A percentile compares a stretch with the other conserved stretches of the same genome.
Conservation (phyloP, 2,797 vertebrate species). For the Cottoperca gobio region DNA sequence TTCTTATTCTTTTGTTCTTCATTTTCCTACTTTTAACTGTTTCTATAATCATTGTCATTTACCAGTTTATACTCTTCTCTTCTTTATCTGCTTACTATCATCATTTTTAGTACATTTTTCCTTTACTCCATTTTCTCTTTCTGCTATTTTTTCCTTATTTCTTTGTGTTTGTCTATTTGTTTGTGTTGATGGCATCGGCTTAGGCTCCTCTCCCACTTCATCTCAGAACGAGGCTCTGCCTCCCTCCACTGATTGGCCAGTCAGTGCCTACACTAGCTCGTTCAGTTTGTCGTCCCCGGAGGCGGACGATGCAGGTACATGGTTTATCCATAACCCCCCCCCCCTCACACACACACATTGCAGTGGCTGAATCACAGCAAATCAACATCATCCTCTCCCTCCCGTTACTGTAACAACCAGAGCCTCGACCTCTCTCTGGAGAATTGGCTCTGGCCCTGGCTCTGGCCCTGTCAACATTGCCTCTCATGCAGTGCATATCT, state of each 20-base stretch:
- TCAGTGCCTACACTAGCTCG: constrained; percentile 91
- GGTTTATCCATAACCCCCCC: constrained; percentile 54
- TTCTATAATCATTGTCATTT: constrained; percentile 55
- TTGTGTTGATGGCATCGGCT: constrained; percentile 69
- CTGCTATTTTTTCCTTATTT: constrained; percentile 71
- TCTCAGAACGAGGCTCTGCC: constrained; percentile 92
- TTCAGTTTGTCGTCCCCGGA: constrained; percentile 90
- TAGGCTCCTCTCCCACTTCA: constrained; percentile 89
- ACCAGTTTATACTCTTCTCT: constrained; percentile 48
- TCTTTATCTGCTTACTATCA: constrained; percentile 53
- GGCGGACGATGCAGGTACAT: constrained; percentile 89
- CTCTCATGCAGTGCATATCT: constrained; percentile 32
- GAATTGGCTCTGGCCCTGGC: too few relatives aligned
- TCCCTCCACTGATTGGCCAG: constrained; percentile 93
- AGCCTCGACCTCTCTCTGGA: constrained; percentile 32
- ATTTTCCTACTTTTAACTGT: constrained; percentile 65
- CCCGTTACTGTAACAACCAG: constrained; percentile 38
- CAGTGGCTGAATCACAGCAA: constrained; percentile 55
- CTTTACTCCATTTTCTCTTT: constrained; percentile 75
- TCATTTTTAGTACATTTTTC: constrained; percentile 67
- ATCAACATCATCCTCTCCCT: constrained; percentile 39
- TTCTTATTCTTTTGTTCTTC: constrained; percentile 62
- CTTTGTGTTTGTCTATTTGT: constrained; percentile 70
- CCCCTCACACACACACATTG: constrained; percentile 24
- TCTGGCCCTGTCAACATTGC: constrained; percentile 31